Percentiles rank a stretch among this genome's conserved stretches.
Evolutionary conservation across 2,797 vertebrate species (phyloP).

Genomic region (Bufotes viridis): DNA sequence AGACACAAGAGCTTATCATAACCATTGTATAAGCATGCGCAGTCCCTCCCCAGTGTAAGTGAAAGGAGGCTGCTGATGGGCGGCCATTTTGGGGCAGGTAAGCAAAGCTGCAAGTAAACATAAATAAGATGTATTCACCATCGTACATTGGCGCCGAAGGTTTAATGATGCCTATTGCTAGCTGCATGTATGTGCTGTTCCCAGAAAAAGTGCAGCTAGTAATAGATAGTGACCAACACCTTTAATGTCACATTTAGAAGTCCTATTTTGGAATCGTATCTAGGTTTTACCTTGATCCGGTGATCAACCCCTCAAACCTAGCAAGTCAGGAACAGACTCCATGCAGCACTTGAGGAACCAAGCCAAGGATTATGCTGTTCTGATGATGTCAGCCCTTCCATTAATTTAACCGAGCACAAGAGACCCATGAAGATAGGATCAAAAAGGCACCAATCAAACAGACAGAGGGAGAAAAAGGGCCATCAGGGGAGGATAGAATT

Average conservation of each 20-base stretch:
- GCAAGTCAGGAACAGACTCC: constrained; percentile 25
- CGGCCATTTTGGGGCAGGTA: too few species aligned
- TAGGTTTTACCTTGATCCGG: constrained; percentile 38
- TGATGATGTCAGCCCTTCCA: constrained; percentile 59
- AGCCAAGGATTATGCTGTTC: constrained; percentile 55
- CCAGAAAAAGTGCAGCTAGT: too few species aligned
- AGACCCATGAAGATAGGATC: constrained; percentile 58
- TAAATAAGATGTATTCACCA: too few species aligned
- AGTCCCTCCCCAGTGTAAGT: too few species aligned
- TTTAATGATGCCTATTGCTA: too few species aligned
- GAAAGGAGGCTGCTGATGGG: too few species aligned
- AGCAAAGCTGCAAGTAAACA: too few species aligned
- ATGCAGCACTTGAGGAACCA: constrained; percentile 31
- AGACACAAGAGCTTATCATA: too few species aligned
- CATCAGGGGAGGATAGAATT: constrained; percentile 51
- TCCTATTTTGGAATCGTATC: constrained; percentile 23
- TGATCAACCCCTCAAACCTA: constrained; percentile 9
- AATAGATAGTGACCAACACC: too few species aligned
- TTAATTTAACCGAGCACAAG: constrained; percentile 54
- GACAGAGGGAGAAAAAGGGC: constrained; percentile 27
- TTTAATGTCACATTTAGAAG: constrained; percentile 26
- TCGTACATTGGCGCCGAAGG: too few species aligned
- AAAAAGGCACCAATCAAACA: constrained; percentile 59
- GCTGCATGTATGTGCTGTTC: too few species aligned
- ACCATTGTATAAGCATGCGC: too few species aligned